These are phyloP conservation scores for Bombus confusus DNA, from an alignment of 1,140 invertebrate species.

Conservation along the genomic window DNA sequence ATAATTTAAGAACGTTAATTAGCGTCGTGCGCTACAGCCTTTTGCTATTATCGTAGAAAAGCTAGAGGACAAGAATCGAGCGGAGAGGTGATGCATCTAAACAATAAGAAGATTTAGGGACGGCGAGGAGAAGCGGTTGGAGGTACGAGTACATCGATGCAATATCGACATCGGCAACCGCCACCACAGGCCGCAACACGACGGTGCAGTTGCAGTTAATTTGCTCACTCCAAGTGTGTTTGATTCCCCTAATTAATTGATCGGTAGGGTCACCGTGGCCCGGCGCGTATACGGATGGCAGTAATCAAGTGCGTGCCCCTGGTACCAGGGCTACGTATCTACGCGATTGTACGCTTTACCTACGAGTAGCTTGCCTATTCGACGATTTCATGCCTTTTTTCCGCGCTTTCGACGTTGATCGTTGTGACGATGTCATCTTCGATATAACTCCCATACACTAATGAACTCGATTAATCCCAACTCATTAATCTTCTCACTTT, in stretches of 20 bases:
- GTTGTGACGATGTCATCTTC: neutral
- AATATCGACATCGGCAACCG: slow-evolving; percentile 63
- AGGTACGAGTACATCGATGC: slow-evolving; percentile 17
- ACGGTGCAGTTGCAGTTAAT: slow-evolving; percentile 81
- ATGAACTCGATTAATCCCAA: neutral
- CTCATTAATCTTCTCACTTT: too few relatives aligned
- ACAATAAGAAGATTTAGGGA: neutral
- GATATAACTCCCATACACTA: neutral
- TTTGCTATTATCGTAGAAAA: neutral
- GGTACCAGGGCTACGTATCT: slow-evolving; percentile 65
- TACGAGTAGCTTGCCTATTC: neutral
- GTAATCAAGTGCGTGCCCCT: slow-evolving; percentile 76
- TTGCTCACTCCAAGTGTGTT: slow-evolving; percentile 82
- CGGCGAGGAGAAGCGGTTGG: neutral
- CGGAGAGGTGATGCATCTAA: neutral
- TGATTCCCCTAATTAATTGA: slow-evolving; percentile 83
- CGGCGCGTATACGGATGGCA: slow-evolving; percentile 73
- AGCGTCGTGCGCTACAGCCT: neutral
- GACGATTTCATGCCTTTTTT: neutral
- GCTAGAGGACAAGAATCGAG: neutral
- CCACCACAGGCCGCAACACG: slow-evolving; percentile 78
- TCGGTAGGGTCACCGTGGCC: slow-evolving; percentile 76
- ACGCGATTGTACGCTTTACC: slow-evolving; percentile 15
- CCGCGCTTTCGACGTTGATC: neutral
- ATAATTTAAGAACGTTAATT: neutral